Conservation (phyloP, 2,888 invertebrate genomes). For the Lycocerus yunnanus region DNA sequence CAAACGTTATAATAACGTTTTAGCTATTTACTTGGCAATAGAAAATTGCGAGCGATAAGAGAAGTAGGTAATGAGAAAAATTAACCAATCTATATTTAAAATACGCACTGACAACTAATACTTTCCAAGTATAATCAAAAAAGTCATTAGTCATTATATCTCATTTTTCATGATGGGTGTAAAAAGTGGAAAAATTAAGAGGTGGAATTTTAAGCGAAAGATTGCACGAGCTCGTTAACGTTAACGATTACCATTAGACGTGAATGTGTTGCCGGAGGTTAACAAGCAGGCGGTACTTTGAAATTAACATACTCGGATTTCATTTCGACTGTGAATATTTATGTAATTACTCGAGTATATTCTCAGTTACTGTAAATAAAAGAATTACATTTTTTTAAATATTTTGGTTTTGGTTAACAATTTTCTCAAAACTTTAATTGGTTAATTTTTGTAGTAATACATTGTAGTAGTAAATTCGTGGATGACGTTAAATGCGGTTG, state of each 20-base stretch:
- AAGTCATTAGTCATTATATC: constrained; percentile 31
- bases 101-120: constrained; percentile 10
- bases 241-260: constrained; percentile 31
- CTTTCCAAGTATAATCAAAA: constrained; percentile 11
- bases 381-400: not conserved
- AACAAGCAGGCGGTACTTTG: constrained; percentile 26
- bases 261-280: constrained; percentile 22
- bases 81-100: constrained; percentile 7
- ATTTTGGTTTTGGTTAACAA: not conserved
- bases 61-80: not conserved
- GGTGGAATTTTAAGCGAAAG: constrained; percentile 25
- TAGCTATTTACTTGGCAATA: not conserved
- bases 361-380: not conserved
- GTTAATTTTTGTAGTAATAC: not conserved
- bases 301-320: constrained; percentile 27
- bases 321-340: not conserved
- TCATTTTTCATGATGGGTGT: constrained; percentile 26
- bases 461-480: constrained; percentile 16
- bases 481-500: not conserved
- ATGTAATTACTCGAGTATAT: not conserved
- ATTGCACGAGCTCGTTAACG: constrained; percentile 31
- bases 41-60: not conserved
- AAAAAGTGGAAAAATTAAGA: constrained; percentile 27
- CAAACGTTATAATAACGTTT: not conserved
- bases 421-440: not conserved